Evolutionary conservation across 23 tunicate species (phyloP).

Genomic region (Styela plicata): DNA sequence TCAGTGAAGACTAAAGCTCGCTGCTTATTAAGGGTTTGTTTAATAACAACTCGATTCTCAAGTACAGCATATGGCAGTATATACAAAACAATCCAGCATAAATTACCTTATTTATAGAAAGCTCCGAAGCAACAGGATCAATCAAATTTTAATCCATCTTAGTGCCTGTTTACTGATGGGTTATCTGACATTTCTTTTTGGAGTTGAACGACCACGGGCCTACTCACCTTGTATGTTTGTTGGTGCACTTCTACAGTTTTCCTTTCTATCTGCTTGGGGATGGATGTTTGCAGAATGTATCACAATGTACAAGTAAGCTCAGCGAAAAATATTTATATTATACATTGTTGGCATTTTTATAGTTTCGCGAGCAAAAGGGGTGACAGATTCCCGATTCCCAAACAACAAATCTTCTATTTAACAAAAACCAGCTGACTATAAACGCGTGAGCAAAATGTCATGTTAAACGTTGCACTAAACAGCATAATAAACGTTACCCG

Average conservation of each 20-base stretch:
- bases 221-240: slow-evolving; percentile 33
- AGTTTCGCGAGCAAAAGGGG: too few species aligned
- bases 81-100: neutral
- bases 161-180: slow-evolving; percentile 45
- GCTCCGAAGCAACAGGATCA: slow-evolving; percentile 20
- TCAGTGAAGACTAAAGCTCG: too few species aligned
- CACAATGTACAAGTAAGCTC: slow-evolving; percentile 45
- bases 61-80: neutral
- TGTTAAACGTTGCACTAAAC: too few species aligned
- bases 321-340: too few species aligned
- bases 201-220: slow-evolving; percentile 36
- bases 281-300: slow-evolving; percentile 66
- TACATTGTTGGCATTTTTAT: too few species aligned
- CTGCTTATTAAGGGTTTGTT: too few species aligned
- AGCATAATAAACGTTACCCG: too few species aligned
- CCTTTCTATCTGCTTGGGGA: slow-evolving; percentile 68
- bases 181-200: slow-evolving; percentile 59
- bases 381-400: too few species aligned
- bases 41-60: neutral
- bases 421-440: too few species aligned
- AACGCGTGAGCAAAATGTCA: too few species aligned
- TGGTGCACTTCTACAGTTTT: slow-evolving; percentile 51
- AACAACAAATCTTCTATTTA: too few species aligned
- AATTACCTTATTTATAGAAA: slow-evolving; percentile 17
- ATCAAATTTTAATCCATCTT: slow-evolving; percentile 49